Evolutionary conservation across 2,888 invertebrate species (phyloP).

Genomic region (Siphlonurus alternatus): DNA sequence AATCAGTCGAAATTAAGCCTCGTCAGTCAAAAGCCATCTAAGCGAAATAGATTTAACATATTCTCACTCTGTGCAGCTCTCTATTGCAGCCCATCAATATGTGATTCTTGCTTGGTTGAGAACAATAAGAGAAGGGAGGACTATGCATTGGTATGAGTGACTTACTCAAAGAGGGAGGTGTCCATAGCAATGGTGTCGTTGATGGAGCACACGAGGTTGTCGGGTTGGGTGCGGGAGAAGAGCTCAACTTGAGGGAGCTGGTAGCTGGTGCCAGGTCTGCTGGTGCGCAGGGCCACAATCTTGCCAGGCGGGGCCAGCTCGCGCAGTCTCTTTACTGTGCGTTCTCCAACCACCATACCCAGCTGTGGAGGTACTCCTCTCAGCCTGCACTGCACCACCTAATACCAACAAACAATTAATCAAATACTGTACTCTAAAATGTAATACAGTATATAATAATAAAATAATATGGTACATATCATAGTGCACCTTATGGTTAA

Average conservation of each 20-base stretch:
- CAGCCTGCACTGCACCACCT: neutral
- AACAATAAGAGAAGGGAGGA: too few relatives aligned
- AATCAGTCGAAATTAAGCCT: too few relatives aligned
- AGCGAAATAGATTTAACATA: too few relatives aligned
- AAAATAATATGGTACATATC: neutral
- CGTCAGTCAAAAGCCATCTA: too few relatives aligned
- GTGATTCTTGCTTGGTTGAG: too few relatives aligned
- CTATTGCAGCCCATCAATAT: too few relatives aligned
- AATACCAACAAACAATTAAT: neutral
- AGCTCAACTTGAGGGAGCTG: neutral
- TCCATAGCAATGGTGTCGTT: neutral
- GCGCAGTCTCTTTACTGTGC: neutral
- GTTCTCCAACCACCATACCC: neutral
- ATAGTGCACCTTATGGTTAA: neutral
- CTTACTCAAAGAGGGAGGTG: neutral
- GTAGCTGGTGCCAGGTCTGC: neutral
- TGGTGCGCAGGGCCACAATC: neutral
- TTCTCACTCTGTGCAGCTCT: too few relatives aligned
- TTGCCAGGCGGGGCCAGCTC: neutral
- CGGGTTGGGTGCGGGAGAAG: neutral
- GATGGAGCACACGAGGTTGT: neutral
- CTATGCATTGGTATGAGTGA: too few relatives aligned
- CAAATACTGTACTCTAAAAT: too few relatives aligned
- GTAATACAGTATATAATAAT: neutral
- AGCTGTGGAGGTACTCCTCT: neutral